Evolutionary conservation across 1,140 invertebrate genomes (phyloP).

Genomic region (Halictus rubicundus): DNA sequence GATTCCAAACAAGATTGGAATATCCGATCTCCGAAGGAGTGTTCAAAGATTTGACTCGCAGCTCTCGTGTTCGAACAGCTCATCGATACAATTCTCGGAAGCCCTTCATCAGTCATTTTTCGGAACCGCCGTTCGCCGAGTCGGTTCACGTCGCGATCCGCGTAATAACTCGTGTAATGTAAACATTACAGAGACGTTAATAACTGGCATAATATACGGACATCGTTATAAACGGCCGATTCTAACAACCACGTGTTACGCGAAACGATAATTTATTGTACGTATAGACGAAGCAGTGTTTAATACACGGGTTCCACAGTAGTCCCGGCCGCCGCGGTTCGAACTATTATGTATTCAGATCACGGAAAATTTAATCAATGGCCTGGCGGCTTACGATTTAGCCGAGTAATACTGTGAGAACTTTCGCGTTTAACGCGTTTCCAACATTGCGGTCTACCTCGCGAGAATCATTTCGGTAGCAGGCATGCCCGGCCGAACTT

Average conservation of each 20-base stretch:
- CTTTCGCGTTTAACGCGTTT: neutral
- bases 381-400: neutral
- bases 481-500: neutral
- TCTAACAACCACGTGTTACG: constrained; percentile 1
- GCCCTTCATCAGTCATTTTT: neutral
- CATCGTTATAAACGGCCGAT: constrained; percentile 16
- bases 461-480: neutral
- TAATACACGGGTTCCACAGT: constrained; percentile 9
- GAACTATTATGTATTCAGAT: constrained; percentile 45
- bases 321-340: too few relatives aligned
- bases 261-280: constrained; percentile 42
- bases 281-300: constrained; percentile 10
- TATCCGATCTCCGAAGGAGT: too few relatives aligned
- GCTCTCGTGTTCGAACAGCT: too few relatives aligned
- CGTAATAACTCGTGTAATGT: constrained; percentile 21
- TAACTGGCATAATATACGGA: constrained; percentile 15
- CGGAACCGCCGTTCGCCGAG: constrained; percentile 15
- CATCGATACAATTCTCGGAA: too few relatives aligned
- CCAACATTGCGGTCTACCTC: neutral
- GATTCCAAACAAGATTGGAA: too few relatives aligned
- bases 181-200: constrained; percentile 45
- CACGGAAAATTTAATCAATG: constrained; percentile 12
- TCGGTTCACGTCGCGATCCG: neutral
- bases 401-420: constrained; percentile 4
- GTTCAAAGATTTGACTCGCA: too few relatives aligned